Percentiles rank a stretch among this genome's conserved stretches.
Evolutionary conservation across 2,888 invertebrate species (phyloP).

Genomic region (Automeris io): DNA sequence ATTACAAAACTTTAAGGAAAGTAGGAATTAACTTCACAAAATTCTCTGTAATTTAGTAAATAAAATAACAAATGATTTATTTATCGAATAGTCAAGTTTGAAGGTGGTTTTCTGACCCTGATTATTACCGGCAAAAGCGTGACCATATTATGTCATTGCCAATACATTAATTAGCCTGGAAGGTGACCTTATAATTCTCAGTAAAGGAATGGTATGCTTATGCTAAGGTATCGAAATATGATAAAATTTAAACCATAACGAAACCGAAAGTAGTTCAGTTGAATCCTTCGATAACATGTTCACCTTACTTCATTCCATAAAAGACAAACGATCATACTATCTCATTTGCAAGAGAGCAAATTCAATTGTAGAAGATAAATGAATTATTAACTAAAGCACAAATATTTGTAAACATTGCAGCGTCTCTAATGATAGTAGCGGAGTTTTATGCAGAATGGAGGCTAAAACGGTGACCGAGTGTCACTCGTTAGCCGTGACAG

Average conservation of each 20-base stretch:
- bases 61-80: no score
- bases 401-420: background rate
- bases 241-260: background rate
- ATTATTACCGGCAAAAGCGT: background rate
- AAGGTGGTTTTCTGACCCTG: background rate
- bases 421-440: constrained; percentile 1
- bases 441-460: background rate
- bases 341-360: background rate
- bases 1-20: no score
- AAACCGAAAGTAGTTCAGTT: background rate
- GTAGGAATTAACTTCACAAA: no score
- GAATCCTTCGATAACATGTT: background rate
- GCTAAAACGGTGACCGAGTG: constrained; percentile 39
- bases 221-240: background rate
- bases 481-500: constrained; percentile 66
- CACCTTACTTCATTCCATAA: background rate
- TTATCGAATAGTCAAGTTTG: no score
- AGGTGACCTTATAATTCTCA: background rate
- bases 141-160: background rate
- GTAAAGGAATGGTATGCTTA: background rate
- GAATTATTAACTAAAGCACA: no score
- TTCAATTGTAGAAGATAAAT: background rate
- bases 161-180: constrained; percentile 1
- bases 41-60: no score
- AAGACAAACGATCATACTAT: background rate